Evolutionary conservation across 2,888 invertebrate genomes (phyloP).

Genomic region (Fragum fragum): DNA sequence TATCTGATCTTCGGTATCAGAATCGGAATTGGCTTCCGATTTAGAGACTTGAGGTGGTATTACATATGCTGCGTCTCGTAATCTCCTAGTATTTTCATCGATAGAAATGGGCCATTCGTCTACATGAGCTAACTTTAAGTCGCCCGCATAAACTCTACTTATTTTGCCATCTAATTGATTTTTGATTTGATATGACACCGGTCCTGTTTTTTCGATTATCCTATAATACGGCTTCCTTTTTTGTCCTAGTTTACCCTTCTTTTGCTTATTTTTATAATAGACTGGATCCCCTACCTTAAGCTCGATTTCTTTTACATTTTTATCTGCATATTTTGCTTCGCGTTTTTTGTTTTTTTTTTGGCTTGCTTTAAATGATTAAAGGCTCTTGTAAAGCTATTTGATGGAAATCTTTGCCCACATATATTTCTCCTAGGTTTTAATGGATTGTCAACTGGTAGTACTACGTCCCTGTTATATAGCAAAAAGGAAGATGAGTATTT

Average conservation of each 20-base stretch:
- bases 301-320: conserved; percentile 32
- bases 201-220: conserved; percentile 51
- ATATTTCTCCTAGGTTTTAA: conserved; percentile 50
- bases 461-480: conserved; percentile 53
- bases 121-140: conserved; percentile 33
- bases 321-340: conserved; percentile 44
- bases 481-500: conserved; percentile 52
- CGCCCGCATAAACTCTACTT: conserved; percentile 40
- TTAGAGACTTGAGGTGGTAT: too few species aligned
- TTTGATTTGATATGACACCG: conserved; percentile 38
- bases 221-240: conserved; percentile 56
- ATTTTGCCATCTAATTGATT: conserved; percentile 42
- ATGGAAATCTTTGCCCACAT: conserved; percentile 46
- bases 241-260: conserved; percentile 46
- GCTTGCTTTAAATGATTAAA: conserved; percentile 48
- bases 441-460: conserved; percentile 55
- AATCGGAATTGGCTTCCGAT: too few species aligned
- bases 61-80: not conserved
- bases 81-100: not conserved
- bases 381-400: conserved; percentile 56
- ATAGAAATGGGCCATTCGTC: conserved; percentile 38
- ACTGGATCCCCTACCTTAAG: conserved; percentile 55
- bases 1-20: too few species aligned
- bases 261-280: conserved; percentile 36
- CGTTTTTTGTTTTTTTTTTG: conserved; percentile 35